Base-by-base conservation (phyloP, 2,888 invertebrate species). In the Pardosa pseudoannulata region DNA sequence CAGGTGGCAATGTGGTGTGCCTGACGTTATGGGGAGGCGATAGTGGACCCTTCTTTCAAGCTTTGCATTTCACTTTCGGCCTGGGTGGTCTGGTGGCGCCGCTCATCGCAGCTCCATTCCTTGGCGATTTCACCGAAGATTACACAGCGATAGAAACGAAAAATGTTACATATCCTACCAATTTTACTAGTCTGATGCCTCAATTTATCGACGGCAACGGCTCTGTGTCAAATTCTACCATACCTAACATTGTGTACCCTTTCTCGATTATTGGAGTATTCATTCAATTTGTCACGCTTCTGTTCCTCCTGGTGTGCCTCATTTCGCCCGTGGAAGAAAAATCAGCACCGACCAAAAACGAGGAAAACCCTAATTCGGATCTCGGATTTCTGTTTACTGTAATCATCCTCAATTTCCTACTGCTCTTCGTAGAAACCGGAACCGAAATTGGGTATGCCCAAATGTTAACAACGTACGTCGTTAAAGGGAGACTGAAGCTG, bases 1-100 rank as follows among this genome's bases (percentile, higher is more conserved):
- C 31, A 88, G 92, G 92, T 79, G 92, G 92, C 16, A 92, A 92
- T 89, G 91, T 92, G 16, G 90, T 91, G 76, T 92, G 92, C 89
- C 89, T 92, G 7, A 86, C 83, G 56, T 72, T 88, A 31, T 91
- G 90, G 90, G 90, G 90, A 7, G 89, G 90, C 72, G 89, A 90
- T 81, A 92, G 91, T 89, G 91, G 91, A 0, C 92, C 92, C 0
- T 92, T 91, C 88, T 91, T 92, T 90, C 92, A 93, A 89, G 91
- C 91, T 1, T 89, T 93, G 50, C 92, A 92, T 89, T 92, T 92
- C 89, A 90, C 91, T 19, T 92, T 92, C 89, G 92, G 92, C 6
- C 88, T 92, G 5, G 92, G 92, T 27, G 92, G 92, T 0, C 92
- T 92, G 80, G 89, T 93, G 27, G 92, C 92, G 6, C 92, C 92